Percentiles rank a stretch among this genome's conserved stretches.
These are phyloP conservation scores for Lutraria rhynchaena DNA, from an alignment of 1,140 invertebrate species.

Conservation along the genomic window DNA sequence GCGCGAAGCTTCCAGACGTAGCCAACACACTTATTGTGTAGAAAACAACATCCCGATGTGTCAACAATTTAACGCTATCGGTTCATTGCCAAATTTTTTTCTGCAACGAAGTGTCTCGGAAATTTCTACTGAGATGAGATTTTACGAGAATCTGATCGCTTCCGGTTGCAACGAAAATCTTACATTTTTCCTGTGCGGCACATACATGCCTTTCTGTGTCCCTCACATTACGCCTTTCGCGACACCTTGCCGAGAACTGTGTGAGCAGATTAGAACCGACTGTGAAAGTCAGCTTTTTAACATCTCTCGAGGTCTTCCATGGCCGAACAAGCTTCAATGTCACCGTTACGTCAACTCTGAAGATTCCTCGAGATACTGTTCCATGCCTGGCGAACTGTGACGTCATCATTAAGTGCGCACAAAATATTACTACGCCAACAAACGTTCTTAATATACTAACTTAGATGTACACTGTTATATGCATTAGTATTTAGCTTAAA, in stretches of 20 bases:
- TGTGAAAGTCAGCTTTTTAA: slow-evolving; percentile 55
- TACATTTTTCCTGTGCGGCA: slow-evolving; percentile 65
- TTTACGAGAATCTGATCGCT: slow-evolving; percentile 56
- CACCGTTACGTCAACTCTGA: slow-evolving; percentile 57
- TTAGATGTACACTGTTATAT: no score
- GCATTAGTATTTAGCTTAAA: no score
- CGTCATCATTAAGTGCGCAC: no score
- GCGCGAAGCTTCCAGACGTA: background rate
- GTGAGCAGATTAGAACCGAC: slow-evolving; percentile 48
- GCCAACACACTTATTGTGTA: slow-evolving; percentile 13
- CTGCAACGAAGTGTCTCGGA: slow-evolving; percentile 59
- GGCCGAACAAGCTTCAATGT: slow-evolving; percentile 71
- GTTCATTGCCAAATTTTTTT: slow-evolving; percentile 68
- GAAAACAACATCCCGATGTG: slow-evolving; percentile 30
- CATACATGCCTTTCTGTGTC: slow-evolving; percentile 64
- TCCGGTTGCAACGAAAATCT: slow-evolving; percentile 59
- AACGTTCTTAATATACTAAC: no score
- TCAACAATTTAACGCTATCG: slow-evolving; percentile 18
- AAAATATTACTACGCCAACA: no score
- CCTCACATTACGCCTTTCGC: slow-evolving; percentile 53
- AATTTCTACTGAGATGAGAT: slow-evolving; percentile 58
- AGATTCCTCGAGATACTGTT: background rate
- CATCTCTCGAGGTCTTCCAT: slow-evolving; percentile 62
- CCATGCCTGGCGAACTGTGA: slow-evolving; percentile 22
- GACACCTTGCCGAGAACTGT: slow-evolving; percentile 69